Evolutionary conservation across 2,888 invertebrate genomes (phyloP), one percentile per base, ranked within the genome.

Genomic region (Dasypogon diadema): DNA sequence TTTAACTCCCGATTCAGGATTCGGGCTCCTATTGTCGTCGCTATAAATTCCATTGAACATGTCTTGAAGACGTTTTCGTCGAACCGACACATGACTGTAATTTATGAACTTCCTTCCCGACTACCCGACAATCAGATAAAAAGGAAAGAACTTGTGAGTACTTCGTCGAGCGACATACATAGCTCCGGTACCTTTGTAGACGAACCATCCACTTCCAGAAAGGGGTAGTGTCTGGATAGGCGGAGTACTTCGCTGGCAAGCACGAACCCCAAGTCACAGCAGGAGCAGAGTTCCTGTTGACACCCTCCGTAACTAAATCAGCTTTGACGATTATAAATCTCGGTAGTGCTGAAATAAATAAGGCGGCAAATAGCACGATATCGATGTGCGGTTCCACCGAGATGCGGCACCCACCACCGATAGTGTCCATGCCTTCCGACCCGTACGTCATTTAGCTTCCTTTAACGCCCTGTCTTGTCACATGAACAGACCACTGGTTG

Each of bases 81-180:
- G 24, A 22, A 34, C 72, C 73, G 74, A 68, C 75, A 76, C 77
- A 77, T 76, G 77, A 75, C 70, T 74, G 76, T 77, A 76, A 77
- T 77, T 77, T 77, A 77, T 77, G 76, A 75, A 77, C 77, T 77
- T 77, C 77, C 77, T 77, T 77, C 75, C 76, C 73, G 76, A 75
- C 77, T 76, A 72, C 55, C 75, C 74, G 75, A 60, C 73, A 76
- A 76, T 77, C 77, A 73, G 58, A 60, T 48, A 74, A 77, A 68
- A 75, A 70, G 55, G 46, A 68, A 58, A 46, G 70, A 63, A 73
- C 58, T 58, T 56, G 3, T 48, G 51, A 77, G 75, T 18, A 10
- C 42, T 12, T 5, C 18, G 6, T 18, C 16, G 34, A 18, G 42
- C 42, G 16, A 42, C 42, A 34, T 30, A 30, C 18, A 12, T 14